These are phyloP conservation scores for Tholera decimalis DNA, from an alignment of 2,888 invertebrate species.

Conservation along the genomic window DNA sequence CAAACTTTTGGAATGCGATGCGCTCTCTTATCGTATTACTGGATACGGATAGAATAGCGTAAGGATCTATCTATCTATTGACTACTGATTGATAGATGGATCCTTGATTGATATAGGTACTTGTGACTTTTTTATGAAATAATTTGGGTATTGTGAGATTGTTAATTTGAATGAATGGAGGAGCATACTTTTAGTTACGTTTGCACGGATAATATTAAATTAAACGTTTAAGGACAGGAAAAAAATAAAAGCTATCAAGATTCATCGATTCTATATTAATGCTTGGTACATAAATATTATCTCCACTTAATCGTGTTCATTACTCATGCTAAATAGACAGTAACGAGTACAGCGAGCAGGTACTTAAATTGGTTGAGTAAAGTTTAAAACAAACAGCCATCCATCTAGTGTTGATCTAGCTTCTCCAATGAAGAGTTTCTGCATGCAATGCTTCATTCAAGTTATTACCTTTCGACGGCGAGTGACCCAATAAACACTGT, in stretches of 20 bases:
- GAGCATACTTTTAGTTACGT: neutral
- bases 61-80: too few species aligned
- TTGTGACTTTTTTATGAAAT: too few species aligned
- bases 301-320: neutral
- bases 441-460: constrained; percentile 58
- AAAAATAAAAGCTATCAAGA: neutral
- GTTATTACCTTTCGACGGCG: constrained; percentile 55
- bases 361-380: constrained; percentile 33
- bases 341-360: constrained; percentile 24
- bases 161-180: neutral
- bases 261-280: neutral
- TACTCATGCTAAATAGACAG: constrained; percentile 5
- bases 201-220: neutral
- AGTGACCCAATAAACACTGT: constrained; percentile 59
- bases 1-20: too few species aligned
- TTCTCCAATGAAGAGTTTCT: constrained; percentile 57
- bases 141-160: neutral
- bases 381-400: constrained; percentile 51
- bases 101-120: too few species aligned
- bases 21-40: too few species aligned
- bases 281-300: neutral
- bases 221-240: neutral
- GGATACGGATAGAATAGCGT: too few species aligned
- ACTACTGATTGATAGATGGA: too few species aligned
- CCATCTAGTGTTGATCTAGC: constrained; percentile 50